These are phyloP conservation scores for Chrysolina americana DNA, from an alignment of 2,888 invertebrate species.

Conservation along the genomic window DNA sequence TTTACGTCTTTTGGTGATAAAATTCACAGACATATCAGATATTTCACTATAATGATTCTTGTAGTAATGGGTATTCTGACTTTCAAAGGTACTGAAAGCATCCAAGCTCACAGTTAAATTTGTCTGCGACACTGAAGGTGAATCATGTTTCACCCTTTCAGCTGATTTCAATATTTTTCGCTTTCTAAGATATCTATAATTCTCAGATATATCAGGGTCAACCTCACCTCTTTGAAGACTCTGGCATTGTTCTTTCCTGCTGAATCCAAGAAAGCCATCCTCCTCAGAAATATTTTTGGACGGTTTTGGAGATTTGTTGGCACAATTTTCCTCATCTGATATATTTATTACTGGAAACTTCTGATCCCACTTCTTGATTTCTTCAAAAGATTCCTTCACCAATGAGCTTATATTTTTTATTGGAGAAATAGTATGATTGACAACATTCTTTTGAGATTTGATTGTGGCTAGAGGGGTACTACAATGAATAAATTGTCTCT, in stretches of 20 bases:
- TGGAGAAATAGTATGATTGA: slow-evolving; percentile 40
- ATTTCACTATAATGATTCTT: neutral
- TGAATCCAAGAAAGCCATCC: neutral
- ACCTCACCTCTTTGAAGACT: neutral
- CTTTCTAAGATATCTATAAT: slow-evolving; percentile 37
- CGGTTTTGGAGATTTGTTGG: neutral
- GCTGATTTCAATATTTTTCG: slow-evolving; percentile 35
- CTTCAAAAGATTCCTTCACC: slow-evolving; percentile 36
- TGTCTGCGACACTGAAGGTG: neutral
- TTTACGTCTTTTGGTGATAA: slow-evolving; percentile 29
- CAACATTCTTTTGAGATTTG: slow-evolving; percentile 30
- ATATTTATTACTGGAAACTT: slow-evolving; percentile 27
- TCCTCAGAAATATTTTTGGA: neutral
- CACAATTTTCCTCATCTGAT: neutral
- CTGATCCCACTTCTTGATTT: slow-evolving; percentile 33
- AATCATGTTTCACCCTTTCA: neutral
- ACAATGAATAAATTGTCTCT: slow-evolving; percentile 44
- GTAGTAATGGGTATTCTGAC: neutral
- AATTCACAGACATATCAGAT: slow-evolving; percentile 29
- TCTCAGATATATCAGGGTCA: slow-evolving; percentile 21
- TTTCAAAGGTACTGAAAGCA: slow-evolving; percentile 27
- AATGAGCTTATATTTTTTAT: slow-evolving; percentile 38
- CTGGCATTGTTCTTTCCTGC: neutral
- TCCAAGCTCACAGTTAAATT: slow-evolving; percentile 20
- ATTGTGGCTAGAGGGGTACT: slow-evolving; percentile 48